phyloP scores from a whole-genome alignment of 1,140 invertebrate genomes.

The Nylanderia fulva region DNA sequence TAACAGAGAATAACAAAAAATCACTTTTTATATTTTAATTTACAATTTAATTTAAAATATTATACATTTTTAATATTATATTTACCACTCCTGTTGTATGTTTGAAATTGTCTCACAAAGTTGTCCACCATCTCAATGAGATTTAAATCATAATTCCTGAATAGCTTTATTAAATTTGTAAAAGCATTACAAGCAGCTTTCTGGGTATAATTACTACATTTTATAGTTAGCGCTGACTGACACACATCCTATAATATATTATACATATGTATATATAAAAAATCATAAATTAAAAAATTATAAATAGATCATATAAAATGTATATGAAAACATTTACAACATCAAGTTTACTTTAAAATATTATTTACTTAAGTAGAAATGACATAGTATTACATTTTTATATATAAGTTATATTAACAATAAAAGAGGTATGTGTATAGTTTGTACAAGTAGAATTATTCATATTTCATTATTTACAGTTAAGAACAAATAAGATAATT shows the following conservation, averaged over 20 bases:
- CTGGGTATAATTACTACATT: constrained; percentile 45
- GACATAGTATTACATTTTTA: not conserved
- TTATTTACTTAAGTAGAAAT: not conserved
- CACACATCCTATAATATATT: constrained; percentile 71
- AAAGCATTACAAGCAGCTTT: constrained; percentile 69
- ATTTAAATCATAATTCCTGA: constrained; percentile 61
- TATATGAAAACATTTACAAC: constrained; percentile 2
- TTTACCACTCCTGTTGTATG: constrained; percentile 67
- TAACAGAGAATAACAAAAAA: constrained; percentile 30
- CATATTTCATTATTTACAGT: too few relatives aligned
- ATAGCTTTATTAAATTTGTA: constrained; percentile 71
- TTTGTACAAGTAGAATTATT: too few relatives aligned
- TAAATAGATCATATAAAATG: not conserved
- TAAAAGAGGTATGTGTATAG: too few relatives aligned
- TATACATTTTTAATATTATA: too few relatives aligned
- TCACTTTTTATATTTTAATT: constrained; percentile 26
- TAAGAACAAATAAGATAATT: too few relatives aligned
- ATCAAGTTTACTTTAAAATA: not conserved
- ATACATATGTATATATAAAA: constrained; percentile 25
- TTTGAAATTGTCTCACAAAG: constrained; percentile 49
- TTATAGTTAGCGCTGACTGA: constrained; percentile 59
- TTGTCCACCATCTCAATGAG: constrained; percentile 62
- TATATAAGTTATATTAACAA: not conserved
- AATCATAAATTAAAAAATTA: too few relatives aligned
- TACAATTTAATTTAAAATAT: too few relatives aligned